These are phyloP conservation scores for Cygnus atratus DNA, from an alignment of 2,113 vertebrate genomes.

Conservation along the genomic window DNA sequence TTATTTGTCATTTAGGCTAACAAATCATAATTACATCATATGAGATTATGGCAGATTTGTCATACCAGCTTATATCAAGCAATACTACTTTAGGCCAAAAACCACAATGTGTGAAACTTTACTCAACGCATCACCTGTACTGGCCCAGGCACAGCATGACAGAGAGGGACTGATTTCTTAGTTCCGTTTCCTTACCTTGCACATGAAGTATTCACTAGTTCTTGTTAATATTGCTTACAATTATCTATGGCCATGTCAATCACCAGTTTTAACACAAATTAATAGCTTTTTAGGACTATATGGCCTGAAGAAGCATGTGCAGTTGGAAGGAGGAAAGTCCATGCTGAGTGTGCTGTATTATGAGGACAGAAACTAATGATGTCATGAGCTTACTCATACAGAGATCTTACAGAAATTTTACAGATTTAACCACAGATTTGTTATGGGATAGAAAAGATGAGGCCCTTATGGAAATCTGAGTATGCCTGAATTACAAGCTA, in stretches of 20 bases:
- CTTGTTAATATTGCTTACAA: neutral
- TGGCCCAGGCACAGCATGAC: neutral
- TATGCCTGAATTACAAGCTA: neutral
- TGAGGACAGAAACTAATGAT: neutral
- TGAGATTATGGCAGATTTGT: neutral
- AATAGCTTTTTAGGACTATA: neutral
- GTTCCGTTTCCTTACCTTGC: neutral
- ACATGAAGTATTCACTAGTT: neutral
- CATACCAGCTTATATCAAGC: neutral
- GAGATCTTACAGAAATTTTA: neutral
- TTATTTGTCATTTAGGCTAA: neutral
- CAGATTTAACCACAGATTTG: neutral
- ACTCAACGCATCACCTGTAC: neutral
- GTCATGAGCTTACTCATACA: neutral
- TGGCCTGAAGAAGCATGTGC: neutral
- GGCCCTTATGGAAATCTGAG: neutral
- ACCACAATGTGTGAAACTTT: neutral
- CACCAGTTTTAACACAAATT: neutral
- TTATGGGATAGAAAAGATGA: neutral
- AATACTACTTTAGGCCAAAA: neutral
- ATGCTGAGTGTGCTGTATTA: neutral
- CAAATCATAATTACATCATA: neutral
- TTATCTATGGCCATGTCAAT: neutral
- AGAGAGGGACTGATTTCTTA: neutral
- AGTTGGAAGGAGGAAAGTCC: neutral